phyloP scores from a whole-genome alignment of 2,113 vertebrate species.

The Pygoscelis antarcticus region DNA sequence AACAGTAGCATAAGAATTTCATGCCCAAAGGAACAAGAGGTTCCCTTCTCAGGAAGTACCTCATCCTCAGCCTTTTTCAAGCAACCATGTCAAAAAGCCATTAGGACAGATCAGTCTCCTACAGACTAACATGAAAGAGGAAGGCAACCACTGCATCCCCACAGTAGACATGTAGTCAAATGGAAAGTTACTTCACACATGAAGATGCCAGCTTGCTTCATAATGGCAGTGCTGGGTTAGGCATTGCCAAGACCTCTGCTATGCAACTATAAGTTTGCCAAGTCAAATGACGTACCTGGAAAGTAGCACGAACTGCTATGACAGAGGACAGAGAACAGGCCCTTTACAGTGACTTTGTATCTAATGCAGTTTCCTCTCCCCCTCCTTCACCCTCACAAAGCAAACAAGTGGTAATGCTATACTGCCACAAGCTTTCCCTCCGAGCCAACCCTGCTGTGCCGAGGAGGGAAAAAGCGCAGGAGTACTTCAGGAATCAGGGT shows the following conservation, averaged over 20 bases:
- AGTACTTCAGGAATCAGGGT: fast-evolving
- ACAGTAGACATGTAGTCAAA: background rate
- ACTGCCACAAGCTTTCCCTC: background rate
- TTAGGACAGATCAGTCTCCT: background rate
- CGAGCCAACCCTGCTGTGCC: fast-evolving
- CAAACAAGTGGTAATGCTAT: background rate
- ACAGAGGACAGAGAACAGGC: background rate
- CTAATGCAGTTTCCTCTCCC: background rate
- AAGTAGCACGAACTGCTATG: background rate
- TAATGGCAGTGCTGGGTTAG: background rate
- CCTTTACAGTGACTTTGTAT: background rate
- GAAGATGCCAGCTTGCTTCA: background rate
- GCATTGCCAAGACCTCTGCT: background rate
- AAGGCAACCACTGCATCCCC: background rate
- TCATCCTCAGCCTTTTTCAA: background rate
- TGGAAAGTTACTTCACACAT: background rate
- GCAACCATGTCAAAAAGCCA: background rate
- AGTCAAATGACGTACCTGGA: background rate
- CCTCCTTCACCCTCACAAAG: background rate
- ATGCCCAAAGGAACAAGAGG: background rate
- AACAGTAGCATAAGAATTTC: background rate
- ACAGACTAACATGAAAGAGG: background rate
- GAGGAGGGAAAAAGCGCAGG: background rate
- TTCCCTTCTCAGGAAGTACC: background rate
- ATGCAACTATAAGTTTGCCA: background rate